Evolutionary conservation across 2,888 invertebrate genomes (phyloP), one percentile per base, ranked within the genome.

Genomic region (Andrena bicolor): DNA sequence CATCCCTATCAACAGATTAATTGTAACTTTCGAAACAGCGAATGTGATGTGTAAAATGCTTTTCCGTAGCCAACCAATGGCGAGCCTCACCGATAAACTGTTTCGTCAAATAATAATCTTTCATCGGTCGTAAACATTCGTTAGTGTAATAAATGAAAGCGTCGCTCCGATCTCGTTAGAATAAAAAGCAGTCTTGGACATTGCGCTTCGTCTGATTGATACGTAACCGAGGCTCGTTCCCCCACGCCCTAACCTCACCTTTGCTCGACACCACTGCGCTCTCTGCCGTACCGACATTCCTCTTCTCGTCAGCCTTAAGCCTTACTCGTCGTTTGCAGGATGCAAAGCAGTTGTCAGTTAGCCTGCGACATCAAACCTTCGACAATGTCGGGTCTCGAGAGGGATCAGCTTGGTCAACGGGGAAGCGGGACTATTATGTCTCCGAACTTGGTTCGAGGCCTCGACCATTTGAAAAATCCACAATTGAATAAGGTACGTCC

Each of bases 381-480:
- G 41, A 76, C 51, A 49, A 88, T 87, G 88, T 88, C 89, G 28
- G 80, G 53, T 30, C 73, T 88, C 94, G 95, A 95, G 80, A 95
- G 96, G 88, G 96, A 96, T 92, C 95, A 95, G 93, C 94, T 96
- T 93, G 96, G 95, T 93, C 94, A 96, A 83, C 94, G 95, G 91
- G 94, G 94, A 41, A 91, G 92, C 4, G 95, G 95, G 74, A 96
- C 96, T 90, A 92, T 92, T 74, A 93, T 94, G 86, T 94, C 95
- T 84, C 94, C 95, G 87, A 95, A 95, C 92, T 95, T 95, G 77
- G 92, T 96, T 74, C 95, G 96, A 74, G 97, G 97, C 76, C 94
- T 97, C 85, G 97, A 97, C 93, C 96, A 96, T 84, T 94, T 97
- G 63, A 95, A 95, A 81, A 95, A 96, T 92, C 96, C 97, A 2